Evolutionary conservation across 2,888 invertebrate genomes (phyloP).

Genomic region (Ectemnius cavifrons): DNA sequence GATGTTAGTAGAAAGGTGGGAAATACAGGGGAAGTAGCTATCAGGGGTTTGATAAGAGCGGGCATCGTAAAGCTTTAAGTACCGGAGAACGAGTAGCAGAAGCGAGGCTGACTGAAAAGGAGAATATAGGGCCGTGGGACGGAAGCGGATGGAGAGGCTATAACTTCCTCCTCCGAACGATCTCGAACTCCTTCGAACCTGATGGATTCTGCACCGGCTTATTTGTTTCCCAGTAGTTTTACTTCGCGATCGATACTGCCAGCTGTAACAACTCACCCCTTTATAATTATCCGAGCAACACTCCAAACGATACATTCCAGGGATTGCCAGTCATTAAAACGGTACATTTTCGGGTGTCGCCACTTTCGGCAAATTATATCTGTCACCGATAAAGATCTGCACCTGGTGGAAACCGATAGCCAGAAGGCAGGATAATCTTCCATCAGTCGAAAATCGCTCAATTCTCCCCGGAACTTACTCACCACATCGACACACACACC

Average conservation of each 20-base stretch:
- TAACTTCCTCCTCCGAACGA: slow-evolving; percentile 50
- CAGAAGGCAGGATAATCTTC: background rate
- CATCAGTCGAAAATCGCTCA: background rate
- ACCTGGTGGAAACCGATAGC: background rate
- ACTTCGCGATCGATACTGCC: background rate
- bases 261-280: slow-evolving; percentile 1
- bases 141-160: slow-evolving; percentile 74
- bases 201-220: slow-evolving; percentile 37
- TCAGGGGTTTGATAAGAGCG: slow-evolving; percentile 69
- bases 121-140: slow-evolving; percentile 74
- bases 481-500: slow-evolving; percentile 21
- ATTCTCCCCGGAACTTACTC: background rate
- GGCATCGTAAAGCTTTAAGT: slow-evolving; percentile 74
- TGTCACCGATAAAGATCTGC: background rate
- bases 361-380: background rate
- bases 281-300: too few relatives aligned
- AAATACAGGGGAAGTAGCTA: slow-evolving; percentile 43
- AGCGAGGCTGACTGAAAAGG: slow-evolving; percentile 63
- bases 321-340: too few relatives aligned
- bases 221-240: slow-evolving; percentile 18
- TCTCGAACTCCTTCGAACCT: slow-evolving; percentile 39
- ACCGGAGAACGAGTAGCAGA: slow-evolving; percentile 66
- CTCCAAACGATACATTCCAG: too few relatives aligned
- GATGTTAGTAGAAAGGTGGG: slow-evolving; percentile 4
- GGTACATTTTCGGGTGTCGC: background rate